These are phyloP conservation scores for Hybos culiciformis DNA, from an alignment of 2,888 invertebrate species.

Conservation along the genomic window DNA sequence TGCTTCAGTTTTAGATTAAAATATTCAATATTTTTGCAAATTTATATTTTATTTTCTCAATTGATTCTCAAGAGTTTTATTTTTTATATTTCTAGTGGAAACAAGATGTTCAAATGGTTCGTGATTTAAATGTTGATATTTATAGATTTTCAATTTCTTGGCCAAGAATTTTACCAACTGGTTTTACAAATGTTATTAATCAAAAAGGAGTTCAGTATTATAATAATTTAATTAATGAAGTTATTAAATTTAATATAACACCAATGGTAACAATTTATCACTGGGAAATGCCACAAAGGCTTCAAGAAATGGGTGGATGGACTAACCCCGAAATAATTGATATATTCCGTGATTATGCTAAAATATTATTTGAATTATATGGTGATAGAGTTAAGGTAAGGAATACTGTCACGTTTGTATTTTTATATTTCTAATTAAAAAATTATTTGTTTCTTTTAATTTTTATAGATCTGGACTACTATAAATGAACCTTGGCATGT, in stretches of 20 bases:
- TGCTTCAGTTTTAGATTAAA: too few relatives aligned
- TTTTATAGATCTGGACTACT: conserved; percentile 49
- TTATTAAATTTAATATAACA: conserved; percentile 49
- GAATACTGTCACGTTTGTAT: background rate
- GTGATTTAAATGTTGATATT: conserved; percentile 47
- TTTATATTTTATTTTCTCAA: too few relatives aligned
- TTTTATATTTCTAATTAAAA: background rate
- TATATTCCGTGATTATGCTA: conserved; percentile 49
- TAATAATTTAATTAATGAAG: conserved; percentile 56
- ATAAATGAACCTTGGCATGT: conserved; percentile 56
- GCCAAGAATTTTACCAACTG: conserved; percentile 60
- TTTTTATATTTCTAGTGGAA: conserved; percentile 33
- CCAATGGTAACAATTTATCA: conserved; percentile 60
- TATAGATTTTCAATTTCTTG: conserved; percentile 65
- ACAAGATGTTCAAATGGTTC: conserved; percentile 47
- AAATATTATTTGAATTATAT: conserved; percentile 44
- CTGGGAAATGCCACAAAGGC: conserved; percentile 52
- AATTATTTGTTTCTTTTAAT: conserved; percentile 1
- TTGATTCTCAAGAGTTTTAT: too few relatives aligned
- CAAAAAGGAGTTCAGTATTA: conserved; percentile 61
- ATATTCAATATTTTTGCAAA: too few relatives aligned
- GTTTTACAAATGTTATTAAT: conserved; percentile 50
- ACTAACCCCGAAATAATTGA: conserved; percentile 50
- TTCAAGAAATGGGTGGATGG: conserved; percentile 57
- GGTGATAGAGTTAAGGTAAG: conserved; percentile 44